Conservation (phyloP, 2,888 invertebrate genomes). For the Laspeyria flexula region DNA sequence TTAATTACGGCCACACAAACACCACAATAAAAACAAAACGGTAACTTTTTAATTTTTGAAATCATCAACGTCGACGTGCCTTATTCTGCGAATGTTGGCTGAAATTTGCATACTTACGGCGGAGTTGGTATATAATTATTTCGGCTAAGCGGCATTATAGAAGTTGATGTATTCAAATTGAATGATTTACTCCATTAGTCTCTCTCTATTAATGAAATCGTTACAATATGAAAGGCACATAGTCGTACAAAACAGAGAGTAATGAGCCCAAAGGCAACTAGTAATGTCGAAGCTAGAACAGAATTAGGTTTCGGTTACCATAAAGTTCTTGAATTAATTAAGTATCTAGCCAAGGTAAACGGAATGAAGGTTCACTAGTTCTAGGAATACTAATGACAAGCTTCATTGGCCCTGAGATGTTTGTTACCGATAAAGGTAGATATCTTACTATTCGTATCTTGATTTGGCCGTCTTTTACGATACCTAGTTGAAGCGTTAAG, state of each 20-base stretch:
- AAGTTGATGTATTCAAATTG: neutral
- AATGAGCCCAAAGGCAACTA: too few species aligned
- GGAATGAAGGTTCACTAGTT: conserved; percentile 26
- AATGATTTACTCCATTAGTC: neutral
- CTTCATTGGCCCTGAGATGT: conserved; percentile 24
- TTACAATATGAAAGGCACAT: too few species aligned
- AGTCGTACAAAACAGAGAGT: too few species aligned
- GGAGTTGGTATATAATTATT: conserved; percentile 8
- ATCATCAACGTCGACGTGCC: conserved; percentile 30
- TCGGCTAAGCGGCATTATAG: neutral
- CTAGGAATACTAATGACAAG: conserved; percentile 30
- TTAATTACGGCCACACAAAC: conserved; percentile 40
- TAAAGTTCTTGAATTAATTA: conserved; percentile 27
- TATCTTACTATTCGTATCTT: too few species aligned
- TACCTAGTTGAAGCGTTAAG: conserved; percentile 29
- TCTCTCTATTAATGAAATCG: too few species aligned
- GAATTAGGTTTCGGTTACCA: conserved; percentile 22
- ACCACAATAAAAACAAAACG: conserved; percentile 35
- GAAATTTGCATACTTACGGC: conserved; percentile 29
- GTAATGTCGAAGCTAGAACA: neutral
- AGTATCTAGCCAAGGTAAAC: conserved; percentile 26
- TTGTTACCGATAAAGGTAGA: conserved; percentile 40
- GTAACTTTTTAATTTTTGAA: conserved; percentile 42
- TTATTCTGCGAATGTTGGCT: conserved; percentile 18
- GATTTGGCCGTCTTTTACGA: conserved; percentile 42